Base-by-base conservation (phyloP, 2,113 vertebrate genomes). In the Cyanoderma ruficeps region DNA sequence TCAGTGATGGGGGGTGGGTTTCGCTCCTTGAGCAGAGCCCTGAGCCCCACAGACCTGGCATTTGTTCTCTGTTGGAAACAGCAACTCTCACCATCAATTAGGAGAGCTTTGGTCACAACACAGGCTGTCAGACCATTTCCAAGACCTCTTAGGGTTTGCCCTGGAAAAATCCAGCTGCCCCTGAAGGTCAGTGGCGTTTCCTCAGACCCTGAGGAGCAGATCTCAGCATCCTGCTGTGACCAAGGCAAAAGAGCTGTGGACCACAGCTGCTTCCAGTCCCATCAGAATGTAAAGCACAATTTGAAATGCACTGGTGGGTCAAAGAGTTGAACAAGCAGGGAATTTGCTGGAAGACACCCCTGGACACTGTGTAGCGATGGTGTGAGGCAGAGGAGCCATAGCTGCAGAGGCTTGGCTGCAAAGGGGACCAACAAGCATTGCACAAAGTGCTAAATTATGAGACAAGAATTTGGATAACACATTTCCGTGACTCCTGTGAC, bases 121-220 rank as follows among this genome's bases (percentile, higher is more conserved):
- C 10, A 19, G 28, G 7, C 25, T 76, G 67, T 28, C 56, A 87
- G 23, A 1, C 28, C 7, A 41, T 41, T 61, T 52, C 35, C 44
- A 90, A 55, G 57, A 18, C 11, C 10, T 76, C 35, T 37, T 24
- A 55, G 20, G 15, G 7, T 1, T 77, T 2, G 0, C 20, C 28
- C 27, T 77, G 41, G 68, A 84, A 25, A 52, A 81, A 24, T 39
- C 27, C 41, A 56, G 24, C 35, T 86, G 63, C 15, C 25, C 15
- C 49, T n/a, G 31, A 35, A 57, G 31, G 50, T 28, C 52, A 28
- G 0, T 10, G 14, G 18, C 14, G 52, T 24, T 70, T 85, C 33
- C 42, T 6, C 42, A 46, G 46, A 35, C 3, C 30, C 18, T 0
- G 0, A 5, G 0, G 7, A 3, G 44, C 7, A 56, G 21, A 30